phyloP scores from a whole-genome alignment of 2,797 vertebrate genomes.

The Gouania willdenowi region DNA sequence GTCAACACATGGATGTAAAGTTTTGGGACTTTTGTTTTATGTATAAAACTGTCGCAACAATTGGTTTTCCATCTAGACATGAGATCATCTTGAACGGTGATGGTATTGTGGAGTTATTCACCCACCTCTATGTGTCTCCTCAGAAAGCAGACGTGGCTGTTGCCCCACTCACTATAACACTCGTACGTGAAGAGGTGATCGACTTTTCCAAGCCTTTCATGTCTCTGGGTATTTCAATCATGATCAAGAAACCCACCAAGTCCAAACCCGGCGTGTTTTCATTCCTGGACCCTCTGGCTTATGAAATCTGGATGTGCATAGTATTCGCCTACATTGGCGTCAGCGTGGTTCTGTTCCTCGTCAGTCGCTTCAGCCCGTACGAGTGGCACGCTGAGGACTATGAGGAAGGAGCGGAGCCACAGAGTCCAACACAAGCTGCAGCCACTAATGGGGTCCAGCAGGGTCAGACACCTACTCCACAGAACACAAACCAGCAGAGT shows the following conservation, averaged over 20 bases:
- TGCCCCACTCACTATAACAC: constrained; percentile 94
- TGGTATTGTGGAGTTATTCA: too few relatives aligned
- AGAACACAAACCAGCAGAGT: constrained; percentile 78
- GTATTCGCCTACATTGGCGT: constrained; percentile 99
- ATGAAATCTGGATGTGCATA: constrained; percentile 99
- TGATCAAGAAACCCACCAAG: constrained; percentile 99
- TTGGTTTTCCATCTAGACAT: too few relatives aligned
- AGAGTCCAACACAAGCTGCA: constrained; percentile 66
- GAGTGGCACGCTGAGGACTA: constrained; percentile 97
- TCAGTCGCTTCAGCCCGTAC: constrained; percentile 97
- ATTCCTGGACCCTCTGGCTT: constrained; percentile 96
- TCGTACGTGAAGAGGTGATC: constrained; percentile 97
- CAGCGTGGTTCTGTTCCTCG: constrained; percentile 96
- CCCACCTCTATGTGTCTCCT: too few relatives aligned
- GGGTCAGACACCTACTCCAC: constrained; percentile 61
- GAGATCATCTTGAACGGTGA: too few relatives aligned
- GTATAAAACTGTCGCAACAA: too few relatives aligned
- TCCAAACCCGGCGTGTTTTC: constrained; percentile 98
- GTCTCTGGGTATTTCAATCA: constrained; percentile 98
- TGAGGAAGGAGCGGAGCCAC: constrained; percentile 86
- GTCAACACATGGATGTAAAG: too few relatives aligned
- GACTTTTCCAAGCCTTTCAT: constrained; percentile 99
- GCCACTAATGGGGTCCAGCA: constrained; percentile 66
- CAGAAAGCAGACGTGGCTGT: constrained; percentile 97
- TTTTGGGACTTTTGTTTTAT: too few relatives aligned